These are phyloP conservation scores for Notolepis coatsorum DNA, from an alignment of 2,797 vertebrate species.

Conservation along the genomic window DNA sequence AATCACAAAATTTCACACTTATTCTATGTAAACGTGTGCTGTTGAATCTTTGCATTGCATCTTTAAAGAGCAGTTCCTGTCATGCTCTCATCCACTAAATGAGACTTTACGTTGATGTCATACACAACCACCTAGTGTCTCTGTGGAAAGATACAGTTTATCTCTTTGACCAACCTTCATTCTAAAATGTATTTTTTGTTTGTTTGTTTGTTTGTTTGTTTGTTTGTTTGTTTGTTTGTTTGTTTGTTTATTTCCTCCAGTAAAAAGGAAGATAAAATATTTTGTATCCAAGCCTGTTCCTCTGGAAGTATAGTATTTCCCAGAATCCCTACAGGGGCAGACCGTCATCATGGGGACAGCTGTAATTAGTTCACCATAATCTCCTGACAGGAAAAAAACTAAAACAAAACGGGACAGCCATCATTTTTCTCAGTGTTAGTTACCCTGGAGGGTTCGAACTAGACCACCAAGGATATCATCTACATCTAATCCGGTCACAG, in stretches of 20 bases:
- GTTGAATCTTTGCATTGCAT: no score
- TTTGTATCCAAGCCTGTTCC: background rate
- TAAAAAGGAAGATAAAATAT: background rate
- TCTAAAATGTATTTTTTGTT: background rate
- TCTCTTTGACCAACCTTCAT: background rate
- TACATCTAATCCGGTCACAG: background rate
- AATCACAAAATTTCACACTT: no score
- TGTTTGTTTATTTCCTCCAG: no score
- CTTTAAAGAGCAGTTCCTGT: no score
- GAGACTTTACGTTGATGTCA: background rate
- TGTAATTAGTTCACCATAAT: constrained; percentile 10
- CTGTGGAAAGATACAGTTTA: background rate
- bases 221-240: no score
- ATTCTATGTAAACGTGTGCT: no score
- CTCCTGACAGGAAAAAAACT: background rate
- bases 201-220: no score
- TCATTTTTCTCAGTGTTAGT: background rate
- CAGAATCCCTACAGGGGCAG: background rate
- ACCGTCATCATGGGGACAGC: background rate
- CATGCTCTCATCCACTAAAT: no score
- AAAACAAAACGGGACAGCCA: background rate
- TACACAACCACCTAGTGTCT: no score
- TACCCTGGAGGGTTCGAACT: background rate
- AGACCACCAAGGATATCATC: background rate
- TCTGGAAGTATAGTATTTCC: background rate